These are phyloP conservation scores for Eumaeus atala DNA, from an alignment of 1,140 invertebrate species.

Conservation along the genomic window DNA sequence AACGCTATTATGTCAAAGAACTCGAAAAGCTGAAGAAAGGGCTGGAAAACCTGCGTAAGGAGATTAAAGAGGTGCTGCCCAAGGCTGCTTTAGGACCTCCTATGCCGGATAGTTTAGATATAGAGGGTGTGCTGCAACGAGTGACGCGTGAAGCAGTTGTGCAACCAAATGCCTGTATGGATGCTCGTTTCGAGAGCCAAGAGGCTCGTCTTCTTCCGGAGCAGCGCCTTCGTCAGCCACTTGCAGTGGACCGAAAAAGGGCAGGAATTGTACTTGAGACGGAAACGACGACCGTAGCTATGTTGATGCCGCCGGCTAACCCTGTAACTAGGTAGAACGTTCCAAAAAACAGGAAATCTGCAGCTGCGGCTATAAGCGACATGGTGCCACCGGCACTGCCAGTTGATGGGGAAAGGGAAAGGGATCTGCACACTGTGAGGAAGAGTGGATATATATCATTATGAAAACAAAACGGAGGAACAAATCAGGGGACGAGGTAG, in stretches of 20 bases:
- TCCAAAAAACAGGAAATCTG: too few species aligned
- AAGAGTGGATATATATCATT: not conserved
- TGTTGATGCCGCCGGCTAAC: not conserved
- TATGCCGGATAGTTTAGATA: too few species aligned
- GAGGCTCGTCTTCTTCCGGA: conserved; percentile 9
- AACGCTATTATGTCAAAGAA: conserved; percentile 3
- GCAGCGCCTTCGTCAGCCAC: conserved; percentile 3
- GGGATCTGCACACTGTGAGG: not conserved
- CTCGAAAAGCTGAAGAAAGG: too few species aligned
- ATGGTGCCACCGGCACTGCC: too few species aligned
- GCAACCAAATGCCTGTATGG: too few species aligned
- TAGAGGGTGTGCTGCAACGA: conserved; percentile 1
- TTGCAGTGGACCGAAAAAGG: conserved; percentile 8
- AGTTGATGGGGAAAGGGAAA: not conserved
- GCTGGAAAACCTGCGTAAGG: too few species aligned
- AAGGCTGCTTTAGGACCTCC: too few species aligned
- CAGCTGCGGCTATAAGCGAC: not conserved
- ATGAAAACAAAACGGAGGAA: not conserved
- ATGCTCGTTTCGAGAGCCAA: not conserved
- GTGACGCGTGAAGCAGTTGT: not conserved
- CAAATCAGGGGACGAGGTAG: conserved; percentile 22
- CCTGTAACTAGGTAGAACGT: too few species aligned
- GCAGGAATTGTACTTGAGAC: too few species aligned
- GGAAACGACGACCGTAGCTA: not conserved
- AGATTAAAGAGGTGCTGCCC: too few species aligned